Evolutionary conservation across 2,113 vertebrate genomes (phyloP), one percentile per base, ranked within the genome.

Genomic region (Bothrops jararaca): DNA sequence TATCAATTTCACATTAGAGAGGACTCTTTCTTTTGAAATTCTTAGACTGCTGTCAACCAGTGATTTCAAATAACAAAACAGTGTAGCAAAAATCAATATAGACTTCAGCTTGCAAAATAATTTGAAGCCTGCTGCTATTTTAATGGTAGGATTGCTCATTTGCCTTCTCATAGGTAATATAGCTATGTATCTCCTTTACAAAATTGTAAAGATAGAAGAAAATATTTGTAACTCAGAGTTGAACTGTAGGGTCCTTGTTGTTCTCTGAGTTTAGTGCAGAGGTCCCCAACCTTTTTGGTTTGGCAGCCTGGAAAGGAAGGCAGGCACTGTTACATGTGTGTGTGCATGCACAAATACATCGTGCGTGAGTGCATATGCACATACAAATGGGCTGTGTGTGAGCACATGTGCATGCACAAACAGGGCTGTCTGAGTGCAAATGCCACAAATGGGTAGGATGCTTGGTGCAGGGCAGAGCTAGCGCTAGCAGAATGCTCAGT

Each of bases 141-240:
- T 58, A 95, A 92, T 48, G 29, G 42, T 7, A n/a, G 90, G 50
- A 88, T 91, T 0, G 57, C 93, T 92, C 13, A 23, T 93, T 89
- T 93, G 93, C 60, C 87, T 95, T 39, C 95, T 93, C 34, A 94
- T 90, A 89, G 45, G 45, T 57, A 93, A 94, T 0, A 2, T 7
- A 93, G 26, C 5, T 58, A 86, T 89, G 8, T 5, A 11, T 95
- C 89, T 90, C 7, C 86, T 93, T 95, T 95, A 53, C 5, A 94
- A 90, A 95, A 96, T 95, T 95, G 50, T 42, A 80, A 2, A 34
- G 13, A 69, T 15, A 69, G 29, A 69, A 69, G 64, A 69, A 69
- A 69, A 69, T 69, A 69, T 69, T 69, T 69, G 29, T 69, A 69
- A 29, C 64, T 69, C 12, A 18, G 64, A 5, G 2, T 34, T 69